These are phyloP conservation scores for Loxodonta africana DNA, from an alignment of 2,113 vertebrate genomes.

Conservation along the genomic window DNA sequence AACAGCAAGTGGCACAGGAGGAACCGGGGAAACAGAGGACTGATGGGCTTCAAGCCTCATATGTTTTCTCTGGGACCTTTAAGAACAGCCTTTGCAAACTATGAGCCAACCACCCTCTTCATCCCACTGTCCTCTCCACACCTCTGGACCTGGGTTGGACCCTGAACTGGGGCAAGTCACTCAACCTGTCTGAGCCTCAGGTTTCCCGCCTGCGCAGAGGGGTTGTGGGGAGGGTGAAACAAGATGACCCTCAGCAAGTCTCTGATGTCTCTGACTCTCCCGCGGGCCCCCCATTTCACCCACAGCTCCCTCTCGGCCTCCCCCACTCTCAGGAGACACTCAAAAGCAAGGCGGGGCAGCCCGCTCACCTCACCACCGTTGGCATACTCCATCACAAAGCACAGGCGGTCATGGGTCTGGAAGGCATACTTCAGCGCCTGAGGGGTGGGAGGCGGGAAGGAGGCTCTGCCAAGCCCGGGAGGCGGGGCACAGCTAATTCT, in stretches of 20 bases:
- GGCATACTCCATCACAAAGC: constrained; percentile 99
- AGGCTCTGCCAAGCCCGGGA: not conserved
- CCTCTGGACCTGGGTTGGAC: not conserved
- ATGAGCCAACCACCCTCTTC: rapidly evolving
- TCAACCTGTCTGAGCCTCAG: not conserved
- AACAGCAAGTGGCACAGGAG: rapidly evolving
- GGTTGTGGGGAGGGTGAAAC: too few species aligned
- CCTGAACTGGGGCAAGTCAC: not conserved
- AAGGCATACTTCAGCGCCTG: constrained; percentile 98
- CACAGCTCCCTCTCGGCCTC: too few species aligned
- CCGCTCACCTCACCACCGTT: constrained; percentile 95
- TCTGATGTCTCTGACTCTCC: too few species aligned
- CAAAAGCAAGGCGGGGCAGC: rapidly evolving
- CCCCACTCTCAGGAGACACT: too few species aligned
- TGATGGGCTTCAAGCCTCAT: rapidly evolving
- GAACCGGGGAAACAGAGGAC: too few species aligned
- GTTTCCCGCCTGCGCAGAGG: not conserved
- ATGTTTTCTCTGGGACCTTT: not conserved
- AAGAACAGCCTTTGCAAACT: rapidly evolving
- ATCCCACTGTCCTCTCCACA: not conserved
- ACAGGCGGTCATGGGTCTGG: constrained; percentile 96
- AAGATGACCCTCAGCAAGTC: not conserved
- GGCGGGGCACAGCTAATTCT: not conserved
- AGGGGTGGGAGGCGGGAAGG: not conserved
- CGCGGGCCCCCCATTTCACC: too few species aligned